These are phyloP conservation scores for Reinhardtius hippoglossoides DNA, from an alignment of 2,113 vertebrate genomes.

Conservation along the genomic window DNA sequence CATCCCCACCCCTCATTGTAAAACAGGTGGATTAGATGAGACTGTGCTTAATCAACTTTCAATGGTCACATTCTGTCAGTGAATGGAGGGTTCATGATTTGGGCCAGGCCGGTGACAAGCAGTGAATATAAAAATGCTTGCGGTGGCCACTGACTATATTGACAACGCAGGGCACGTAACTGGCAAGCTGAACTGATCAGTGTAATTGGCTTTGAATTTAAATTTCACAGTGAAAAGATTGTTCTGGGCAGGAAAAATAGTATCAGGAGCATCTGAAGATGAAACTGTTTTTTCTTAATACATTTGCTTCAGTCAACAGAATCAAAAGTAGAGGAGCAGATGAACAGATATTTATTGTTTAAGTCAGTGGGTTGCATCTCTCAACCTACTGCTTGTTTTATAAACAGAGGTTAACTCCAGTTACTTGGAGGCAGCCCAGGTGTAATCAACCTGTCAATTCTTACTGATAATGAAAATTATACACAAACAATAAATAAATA, in stretches of 20 bases:
- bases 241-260: neutral
- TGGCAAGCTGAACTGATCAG: conserved; percentile 27
- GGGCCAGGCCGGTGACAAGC: neutral
- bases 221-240: conserved; percentile 27
- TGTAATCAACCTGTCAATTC: no score
- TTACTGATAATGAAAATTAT: no score
- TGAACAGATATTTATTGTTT: neutral
- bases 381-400: conserved; percentile 34
- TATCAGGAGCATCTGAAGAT: neutral
- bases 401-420: conserved; percentile 49
- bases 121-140: conserved; percentile 5
- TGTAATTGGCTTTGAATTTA: conserved; percentile 33
- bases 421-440: no score
- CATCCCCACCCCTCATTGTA: neutral
- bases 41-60: conserved; percentile 12
- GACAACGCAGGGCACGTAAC: conserved; percentile 6
- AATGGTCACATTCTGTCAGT: conserved; percentile 11
- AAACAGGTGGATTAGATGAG: conserved; percentile 13
- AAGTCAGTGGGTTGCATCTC: conserved; percentile 13
- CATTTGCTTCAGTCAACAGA: neutral
- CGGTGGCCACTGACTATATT: conserved; percentile 2
- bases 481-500: neutral
- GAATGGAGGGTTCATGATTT: conserved; percentile 26
- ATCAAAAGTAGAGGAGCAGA: neutral
- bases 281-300: neutral